Evolutionary conservation across 2,888 invertebrate species (phyloP), one percentile per base, ranked within the genome.

Genomic region (Leptarthrus brevirostris): DNA sequence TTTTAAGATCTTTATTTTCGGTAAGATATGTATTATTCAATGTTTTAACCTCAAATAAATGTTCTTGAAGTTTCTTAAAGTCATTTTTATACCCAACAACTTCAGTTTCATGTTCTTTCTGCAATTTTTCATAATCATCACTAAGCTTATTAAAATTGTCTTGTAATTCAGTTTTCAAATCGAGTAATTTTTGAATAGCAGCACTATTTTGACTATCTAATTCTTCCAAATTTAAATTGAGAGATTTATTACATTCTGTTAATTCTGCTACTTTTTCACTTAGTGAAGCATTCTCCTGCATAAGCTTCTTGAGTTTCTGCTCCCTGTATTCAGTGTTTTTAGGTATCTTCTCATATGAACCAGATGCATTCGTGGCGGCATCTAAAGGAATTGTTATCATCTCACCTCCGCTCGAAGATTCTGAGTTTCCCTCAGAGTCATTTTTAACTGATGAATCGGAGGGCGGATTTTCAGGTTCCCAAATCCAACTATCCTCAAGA

Each of bases 201-300:
- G 88, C 85, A 79, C 91, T 89, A 80, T 93, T 92, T 82, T 93
- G 92, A 56, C 83, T 87, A 80, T 94, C 93, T 78, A 94, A 83
- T 80, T 92, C 92, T 78, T 92, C 92, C 71, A 94, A 82, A 76
- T 87, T 86, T 74, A 80, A 82, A 78, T 87, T 87, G 75, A 86
- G 82, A 74, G 87, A 86, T 20, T 80, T 83, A 58, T 88, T 85
- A 79, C 86, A 87, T 22, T 80, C 78, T 16, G 85, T 79, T 72
- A 89, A 80, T 47, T 80, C 81, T 76, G 85, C 84, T 6, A 87
- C 84, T 79, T 88, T 86, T n/a, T 79, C 80, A 12, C 84, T 83
- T 73, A 88, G 85, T 61, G 86, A 83, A 70, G 86, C 84, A 78
- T 88, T 88, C 56, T 86, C 81, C 64, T 78, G 84, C 78, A 86